Evolutionary conservation across 2,888 invertebrate genomes (phyloP).

Genomic region (Dromius quadrimaculatus): DNA sequence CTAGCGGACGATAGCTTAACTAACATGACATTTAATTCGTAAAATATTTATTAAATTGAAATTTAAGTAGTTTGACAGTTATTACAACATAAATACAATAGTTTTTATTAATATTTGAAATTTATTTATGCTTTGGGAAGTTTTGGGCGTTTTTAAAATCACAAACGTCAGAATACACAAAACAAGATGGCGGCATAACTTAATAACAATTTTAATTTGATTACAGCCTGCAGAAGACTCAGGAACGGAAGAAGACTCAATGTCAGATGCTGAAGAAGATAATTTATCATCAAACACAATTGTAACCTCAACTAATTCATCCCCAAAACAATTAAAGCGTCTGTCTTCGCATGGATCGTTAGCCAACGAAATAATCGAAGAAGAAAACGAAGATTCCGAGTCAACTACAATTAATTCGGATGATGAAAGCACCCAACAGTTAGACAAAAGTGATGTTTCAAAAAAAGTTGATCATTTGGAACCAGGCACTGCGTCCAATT

Average conservation of each 20-base stretch:
- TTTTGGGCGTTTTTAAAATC: no score
- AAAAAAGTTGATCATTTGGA: conserved; percentile 5
- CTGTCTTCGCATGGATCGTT: conserved; percentile 35
- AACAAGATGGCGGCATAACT: no score
- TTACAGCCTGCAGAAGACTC: conserved; percentile 44
- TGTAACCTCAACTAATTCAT: neutral
- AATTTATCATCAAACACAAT: neutral
- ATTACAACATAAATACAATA: no score
- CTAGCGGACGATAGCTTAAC: no score
- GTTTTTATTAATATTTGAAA: no score
- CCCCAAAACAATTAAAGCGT: conserved; percentile 7
- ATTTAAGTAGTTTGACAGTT: no score
- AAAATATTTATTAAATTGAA: no score
- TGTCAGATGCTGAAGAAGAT: conserved; percentile 46
- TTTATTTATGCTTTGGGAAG: no score
- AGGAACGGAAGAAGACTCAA: conserved; percentile 41
- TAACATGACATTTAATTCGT: no score
- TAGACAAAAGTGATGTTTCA: conserved; percentile 18
- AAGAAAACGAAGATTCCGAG: conserved; percentile 40
- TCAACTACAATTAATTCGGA: conserved; percentile 42
- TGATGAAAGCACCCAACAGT: conserved; percentile 30
- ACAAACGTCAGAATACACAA: no score
- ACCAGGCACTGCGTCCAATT: conserved; percentile 12
- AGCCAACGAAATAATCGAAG: conserved; percentile 41
- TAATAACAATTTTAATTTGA: neutral